Conservation (phyloP, 2,113 vertebrate species). For the Misgurnus anguillicaudatus region DNA sequence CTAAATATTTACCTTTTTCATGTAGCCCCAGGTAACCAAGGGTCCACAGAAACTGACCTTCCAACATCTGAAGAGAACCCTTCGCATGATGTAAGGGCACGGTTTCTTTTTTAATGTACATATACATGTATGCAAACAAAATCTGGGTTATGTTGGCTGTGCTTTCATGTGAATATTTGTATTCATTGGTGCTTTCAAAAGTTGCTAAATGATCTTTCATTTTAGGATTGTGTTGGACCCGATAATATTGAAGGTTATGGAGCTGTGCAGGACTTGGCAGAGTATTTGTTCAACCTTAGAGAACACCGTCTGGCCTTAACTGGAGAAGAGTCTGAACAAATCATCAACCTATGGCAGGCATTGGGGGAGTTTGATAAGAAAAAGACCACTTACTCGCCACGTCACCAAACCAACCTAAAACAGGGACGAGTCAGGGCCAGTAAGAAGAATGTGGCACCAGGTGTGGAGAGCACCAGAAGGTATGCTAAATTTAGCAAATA, state of each 20-base stretch:
- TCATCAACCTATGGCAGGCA: background rate
- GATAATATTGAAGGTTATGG: background rate
- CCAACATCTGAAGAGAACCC: background rate
- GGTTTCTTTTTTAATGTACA: background rate
- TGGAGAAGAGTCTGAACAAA: background rate
- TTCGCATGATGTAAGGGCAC: background rate
- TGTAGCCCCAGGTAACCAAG: background rate
- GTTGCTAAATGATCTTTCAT: constrained; percentile 5
- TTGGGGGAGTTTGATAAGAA: background rate
- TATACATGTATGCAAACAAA: background rate
- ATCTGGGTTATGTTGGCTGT: too few species aligned
- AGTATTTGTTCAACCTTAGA: background rate
- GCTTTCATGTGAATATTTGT: too few species aligned
- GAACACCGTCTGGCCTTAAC: background rate
- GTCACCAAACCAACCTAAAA: constrained; percentile 9
- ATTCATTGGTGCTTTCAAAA: background rate
- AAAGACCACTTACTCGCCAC: background rate
- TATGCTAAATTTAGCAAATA: background rate
- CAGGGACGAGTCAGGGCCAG: background rate
- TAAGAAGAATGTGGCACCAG: constrained; percentile 3
- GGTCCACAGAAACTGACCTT: background rate
- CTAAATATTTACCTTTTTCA: constrained; percentile 6
- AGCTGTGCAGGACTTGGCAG: background rate
- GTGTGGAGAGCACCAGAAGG: background rate
- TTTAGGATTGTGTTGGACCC: constrained; percentile 4